Evolutionary conservation across 2,888 invertebrate species (phyloP).

Genomic region (Hydropsyche betteni): DNA sequence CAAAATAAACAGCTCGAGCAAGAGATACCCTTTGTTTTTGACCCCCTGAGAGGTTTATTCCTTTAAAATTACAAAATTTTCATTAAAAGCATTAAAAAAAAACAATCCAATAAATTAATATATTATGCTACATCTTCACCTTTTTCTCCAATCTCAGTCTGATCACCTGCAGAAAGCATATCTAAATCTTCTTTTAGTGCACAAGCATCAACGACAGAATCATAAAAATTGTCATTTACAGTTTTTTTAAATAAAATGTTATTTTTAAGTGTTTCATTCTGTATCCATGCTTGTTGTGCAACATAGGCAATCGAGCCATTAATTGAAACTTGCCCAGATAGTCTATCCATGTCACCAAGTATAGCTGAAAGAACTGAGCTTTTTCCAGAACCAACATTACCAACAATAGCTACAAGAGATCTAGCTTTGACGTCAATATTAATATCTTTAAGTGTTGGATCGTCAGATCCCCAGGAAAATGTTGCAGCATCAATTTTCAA

Average conservation of each 20-base stretch:
- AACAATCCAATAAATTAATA: neutral
- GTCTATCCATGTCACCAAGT: constrained; percentile 90
- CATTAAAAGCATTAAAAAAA: neutral
- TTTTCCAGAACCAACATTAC: constrained; percentile 88
- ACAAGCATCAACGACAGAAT: constrained; percentile 86
- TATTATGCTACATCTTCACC: constrained; percentile 65
- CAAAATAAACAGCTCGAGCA: constrained; percentile 89
- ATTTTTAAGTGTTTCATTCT: constrained; percentile 91
- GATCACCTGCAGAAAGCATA: constrained; percentile 92
- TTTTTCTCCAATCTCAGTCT: constrained; percentile 98
- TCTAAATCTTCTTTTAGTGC: constrained; percentile 91
- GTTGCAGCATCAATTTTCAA: constrained; percentile 86
- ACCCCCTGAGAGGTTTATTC: constrained; percentile 88
- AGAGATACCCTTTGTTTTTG: constrained; percentile 92
- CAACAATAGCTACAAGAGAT: constrained; percentile 84
- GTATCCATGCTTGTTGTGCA: constrained; percentile 97
- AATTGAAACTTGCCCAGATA: constrained; percentile 81
- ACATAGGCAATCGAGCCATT: constrained; percentile 78
- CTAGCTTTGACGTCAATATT: constrained; percentile 74
- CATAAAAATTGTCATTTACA: constrained; percentile 76
- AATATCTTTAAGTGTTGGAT: constrained; percentile 76
- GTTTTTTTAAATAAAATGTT: constrained; percentile 91
- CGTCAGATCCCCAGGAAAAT: constrained; percentile 87
- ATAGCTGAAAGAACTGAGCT: constrained; percentile 88
- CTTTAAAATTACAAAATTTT: constrained; percentile 56